Base-by-base conservation (phyloP, 2,797 vertebrate species). In the Parotocinclus haroldoi region DNA sequence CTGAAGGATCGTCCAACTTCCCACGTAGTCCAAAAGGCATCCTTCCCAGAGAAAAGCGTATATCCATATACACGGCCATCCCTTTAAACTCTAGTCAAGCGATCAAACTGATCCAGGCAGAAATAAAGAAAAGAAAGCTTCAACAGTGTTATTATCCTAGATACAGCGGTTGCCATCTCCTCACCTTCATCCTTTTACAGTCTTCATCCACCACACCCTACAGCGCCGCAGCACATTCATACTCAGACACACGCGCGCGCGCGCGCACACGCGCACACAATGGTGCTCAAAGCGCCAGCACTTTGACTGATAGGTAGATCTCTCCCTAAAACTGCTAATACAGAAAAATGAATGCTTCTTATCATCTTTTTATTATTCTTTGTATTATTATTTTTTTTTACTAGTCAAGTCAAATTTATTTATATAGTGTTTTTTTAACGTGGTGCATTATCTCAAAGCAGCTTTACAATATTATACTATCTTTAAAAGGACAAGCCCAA, bases 151-250 rank as follows among this genome's bases (percentile, higher is more conserved):
- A 51, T 12, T 39, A 45, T 49, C 18, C 54, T 18, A 46, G 16
- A 14, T 40, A 17, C 49, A 3, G 38, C 52, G 27, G 73, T 78
- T 57, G 81, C 80, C 83, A 81, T 81, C 77, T 79, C 60, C 56
- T 50, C 53, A 57, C 36, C 63, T 66, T 37, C 44, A 48, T 66
- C n/a, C 14, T 37, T 18, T 63, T 58, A 46, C 54, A 16, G 10
- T 9, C 58, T 62, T 66, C 63, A n/a, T 14, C 48, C 54, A 66
- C 63, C 63, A 90, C 90, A 84, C 89, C 89, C 88, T 86, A 79
- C 80, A 84, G 83, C 84, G 85, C 83, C 44, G 51, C 77, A 85
- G 87, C 42, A 48, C 63, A 48, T 19, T 36, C 46, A n/a, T n/a
- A 14, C 46, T 7, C 12, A 14, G 1, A 50, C 59, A 51, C 45